phyloP scores from a whole-genome alignment of 1,140 invertebrate genomes.

The Conus betulinus region DNA sequence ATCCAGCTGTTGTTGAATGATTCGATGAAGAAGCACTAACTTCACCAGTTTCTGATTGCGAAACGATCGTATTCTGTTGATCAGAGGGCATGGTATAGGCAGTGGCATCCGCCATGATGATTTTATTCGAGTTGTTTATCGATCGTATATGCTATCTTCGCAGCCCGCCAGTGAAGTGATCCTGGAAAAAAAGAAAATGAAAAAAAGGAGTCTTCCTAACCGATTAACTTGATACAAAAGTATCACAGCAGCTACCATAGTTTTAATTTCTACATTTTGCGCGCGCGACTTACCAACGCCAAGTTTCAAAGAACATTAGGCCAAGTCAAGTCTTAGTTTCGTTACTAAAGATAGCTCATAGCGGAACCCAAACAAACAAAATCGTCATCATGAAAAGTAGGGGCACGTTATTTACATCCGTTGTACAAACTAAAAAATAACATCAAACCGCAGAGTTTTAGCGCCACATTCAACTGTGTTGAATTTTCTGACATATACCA shows the following conservation, averaged over 20 bases:
- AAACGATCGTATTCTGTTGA: background rate
- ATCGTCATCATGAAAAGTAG: background rate
- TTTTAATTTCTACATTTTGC: background rate
- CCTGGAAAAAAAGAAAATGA: background rate
- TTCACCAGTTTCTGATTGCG: background rate
- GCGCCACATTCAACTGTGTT: background rate
- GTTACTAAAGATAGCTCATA: slow-evolving; percentile 15
- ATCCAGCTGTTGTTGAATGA: too few relatives aligned
- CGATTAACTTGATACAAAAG: background rate
- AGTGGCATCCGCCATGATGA: slow-evolving; percentile 24
- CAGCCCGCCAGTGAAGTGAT: too few relatives aligned
- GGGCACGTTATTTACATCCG: background rate
- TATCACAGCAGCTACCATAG: background rate
- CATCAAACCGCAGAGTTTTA: background rate
- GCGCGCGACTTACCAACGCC: background rate
- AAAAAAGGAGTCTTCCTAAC: background rate
- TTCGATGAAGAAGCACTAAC: background rate
- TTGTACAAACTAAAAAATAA: background rate
- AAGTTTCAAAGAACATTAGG: background rate
- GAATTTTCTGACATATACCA: too few relatives aligned
- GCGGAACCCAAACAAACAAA: background rate
- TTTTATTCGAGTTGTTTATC: slow-evolving; percentile 20
- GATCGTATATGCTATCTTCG: slow-evolving; percentile 8
- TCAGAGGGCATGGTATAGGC: background rate
- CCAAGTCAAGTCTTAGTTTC: background rate